Percentiles rank a stretch among this genome's conserved stretches.
phyloP scores from a whole-genome alignment of 2,113 vertebrate genomes.

The Anhinga anhinga region DNA sequence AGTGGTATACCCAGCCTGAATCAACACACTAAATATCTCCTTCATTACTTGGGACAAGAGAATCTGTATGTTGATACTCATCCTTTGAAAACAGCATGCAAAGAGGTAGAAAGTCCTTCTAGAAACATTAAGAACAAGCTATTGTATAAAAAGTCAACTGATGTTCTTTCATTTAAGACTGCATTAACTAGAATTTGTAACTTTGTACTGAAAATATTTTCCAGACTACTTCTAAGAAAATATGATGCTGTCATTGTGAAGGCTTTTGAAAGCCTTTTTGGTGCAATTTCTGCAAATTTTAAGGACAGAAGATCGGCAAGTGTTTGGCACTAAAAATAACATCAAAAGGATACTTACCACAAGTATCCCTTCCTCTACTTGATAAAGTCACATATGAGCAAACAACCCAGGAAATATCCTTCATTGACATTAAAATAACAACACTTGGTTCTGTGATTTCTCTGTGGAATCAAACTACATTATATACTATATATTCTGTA shows the following conservation, averaged over 20 bases:
- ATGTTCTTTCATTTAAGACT: neutral
- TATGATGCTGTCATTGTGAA: neutral
- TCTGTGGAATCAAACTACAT: neutral
- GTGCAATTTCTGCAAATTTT: neutral
- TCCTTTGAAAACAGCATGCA: neutral
- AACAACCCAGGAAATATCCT: neutral
- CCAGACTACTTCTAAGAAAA: neutral
- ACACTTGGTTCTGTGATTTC: neutral
- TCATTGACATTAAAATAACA: neutral
- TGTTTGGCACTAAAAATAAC: neutral
- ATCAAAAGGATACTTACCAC: neutral
- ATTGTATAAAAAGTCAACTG: neutral
- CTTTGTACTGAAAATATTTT: neutral
- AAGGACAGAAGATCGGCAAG: neutral
- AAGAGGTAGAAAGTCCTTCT: neutral
- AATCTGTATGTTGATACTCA: accelerated
- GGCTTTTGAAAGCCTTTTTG: neutral
- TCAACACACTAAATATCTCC: neutral
- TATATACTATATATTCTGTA: neutral
- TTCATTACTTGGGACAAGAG: neutral
- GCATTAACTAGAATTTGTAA: neutral
- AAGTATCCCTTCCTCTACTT: neutral
- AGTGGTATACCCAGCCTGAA: neutral
- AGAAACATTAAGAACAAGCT: neutral
- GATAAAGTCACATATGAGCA: neutral